Percentiles rank a stretch among this genome's conserved stretches.
Evolutionary conservation across 1,140 invertebrate genomes (phyloP).

Genomic region (Lasioglossum baleicum): DNA sequence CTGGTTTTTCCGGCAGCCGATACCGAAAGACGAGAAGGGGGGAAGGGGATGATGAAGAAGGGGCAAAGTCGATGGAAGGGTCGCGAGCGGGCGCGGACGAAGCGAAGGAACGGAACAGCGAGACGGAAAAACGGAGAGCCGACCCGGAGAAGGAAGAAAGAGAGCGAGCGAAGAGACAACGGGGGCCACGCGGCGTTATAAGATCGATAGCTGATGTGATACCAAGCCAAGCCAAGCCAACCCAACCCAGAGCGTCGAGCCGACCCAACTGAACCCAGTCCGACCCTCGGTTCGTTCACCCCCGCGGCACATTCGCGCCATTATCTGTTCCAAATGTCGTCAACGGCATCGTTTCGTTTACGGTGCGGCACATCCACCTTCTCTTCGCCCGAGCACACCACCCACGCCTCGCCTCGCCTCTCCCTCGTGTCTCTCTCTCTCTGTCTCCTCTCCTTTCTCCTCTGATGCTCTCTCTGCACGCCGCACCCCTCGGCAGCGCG

Average conservation of each 20-base stretch:
- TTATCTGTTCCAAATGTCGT: constrained; percentile 80
- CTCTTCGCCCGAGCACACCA: constrained; percentile 44
- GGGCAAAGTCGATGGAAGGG: constrained; percentile 6
- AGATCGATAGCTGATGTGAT: constrained; percentile 78
- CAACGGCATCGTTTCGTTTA: constrained; percentile 78
- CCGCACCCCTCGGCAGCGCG: not conserved
- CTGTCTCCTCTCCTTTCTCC: too few relatives aligned
- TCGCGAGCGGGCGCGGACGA: not conserved
- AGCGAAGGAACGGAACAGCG: not conserved
- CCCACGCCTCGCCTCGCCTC: constrained; percentile 13
- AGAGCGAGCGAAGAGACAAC: constrained; percentile 61
- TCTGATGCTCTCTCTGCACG: too few relatives aligned
- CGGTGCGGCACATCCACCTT: constrained; percentile 61
- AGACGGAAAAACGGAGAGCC: constrained; percentile 26
- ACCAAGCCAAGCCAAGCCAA: constrained; percentile 67
- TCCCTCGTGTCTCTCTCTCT: not conserved
- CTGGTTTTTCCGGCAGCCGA: not conserved
- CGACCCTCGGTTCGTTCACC: constrained; percentile 79
- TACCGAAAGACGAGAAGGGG: constrained; percentile 30
- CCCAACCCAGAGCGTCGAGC: constrained; percentile 47
- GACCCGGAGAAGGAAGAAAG: constrained; percentile 30
- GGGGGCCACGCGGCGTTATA: constrained; percentile 71
- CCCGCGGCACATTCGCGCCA: constrained; percentile 78
- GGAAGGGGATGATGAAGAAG: constrained; percentile 26
- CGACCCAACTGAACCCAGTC: constrained; percentile 63